phyloP scores from a whole-genome alignment of 1,140 invertebrate genomes.

The Anastrepha obliqua region DNA sequence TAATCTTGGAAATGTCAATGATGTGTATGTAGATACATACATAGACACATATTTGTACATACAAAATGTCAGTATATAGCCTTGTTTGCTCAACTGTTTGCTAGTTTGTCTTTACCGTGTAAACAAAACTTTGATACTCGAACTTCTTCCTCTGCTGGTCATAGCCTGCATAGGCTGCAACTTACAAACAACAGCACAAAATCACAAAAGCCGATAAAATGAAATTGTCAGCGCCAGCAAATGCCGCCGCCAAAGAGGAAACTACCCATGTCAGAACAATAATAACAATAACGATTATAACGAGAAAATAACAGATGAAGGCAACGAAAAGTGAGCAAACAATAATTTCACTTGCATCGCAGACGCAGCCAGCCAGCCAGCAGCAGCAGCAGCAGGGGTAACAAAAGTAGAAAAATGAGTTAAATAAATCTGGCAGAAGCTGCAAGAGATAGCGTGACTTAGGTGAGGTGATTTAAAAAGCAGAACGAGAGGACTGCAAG shows the following conservation, averaged over 20 bases:
- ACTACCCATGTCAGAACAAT: neutral
- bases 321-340: neutral
- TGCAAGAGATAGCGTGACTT: neutral
- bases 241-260: slow-evolving; percentile 9
- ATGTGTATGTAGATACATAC: neutral
- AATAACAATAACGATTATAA: neutral
- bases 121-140: neutral
- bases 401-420: neutral
- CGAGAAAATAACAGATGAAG: neutral
- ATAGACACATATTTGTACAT: neutral
- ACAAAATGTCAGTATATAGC: no score
- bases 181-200: neutral
- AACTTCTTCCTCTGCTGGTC: neutral
- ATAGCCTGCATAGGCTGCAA: neutral
- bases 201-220: neutral
- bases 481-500: neutral
- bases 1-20: neutral
- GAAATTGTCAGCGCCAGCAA: slow-evolving; percentile 2
- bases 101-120: neutral
- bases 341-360: neutral
- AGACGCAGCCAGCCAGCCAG: neutral
- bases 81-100: neutral
- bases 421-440: neutral
- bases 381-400: neutral
- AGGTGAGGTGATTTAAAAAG: neutral